Conservation (phyloP, 2,888 invertebrate genomes). For the Acronicta alni region DNA sequence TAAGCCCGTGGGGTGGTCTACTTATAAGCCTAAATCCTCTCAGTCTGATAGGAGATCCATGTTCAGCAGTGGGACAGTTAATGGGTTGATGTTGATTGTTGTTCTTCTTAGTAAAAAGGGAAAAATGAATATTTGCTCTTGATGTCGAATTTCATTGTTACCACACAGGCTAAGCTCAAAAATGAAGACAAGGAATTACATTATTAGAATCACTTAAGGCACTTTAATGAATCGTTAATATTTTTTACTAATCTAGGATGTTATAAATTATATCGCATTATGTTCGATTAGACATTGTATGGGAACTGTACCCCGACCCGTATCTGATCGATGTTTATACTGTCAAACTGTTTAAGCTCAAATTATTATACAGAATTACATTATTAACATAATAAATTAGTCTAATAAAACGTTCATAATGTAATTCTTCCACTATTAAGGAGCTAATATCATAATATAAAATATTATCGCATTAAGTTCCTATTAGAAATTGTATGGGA, state of each 20-base stretch:
- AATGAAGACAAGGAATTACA: too few species aligned
- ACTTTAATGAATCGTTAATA: constrained; percentile 37
- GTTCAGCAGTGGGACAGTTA: too few species aligned
- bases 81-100: too few species aligned
- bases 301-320: constrained; percentile 16
- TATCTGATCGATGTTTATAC: constrained; percentile 17
- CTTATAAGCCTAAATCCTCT: too few species aligned
- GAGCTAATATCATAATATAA: constrained; percentile 23
- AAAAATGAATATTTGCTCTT: too few species aligned
- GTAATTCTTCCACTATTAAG: constrained; percentile 18
- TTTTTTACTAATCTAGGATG: constrained; percentile 16
- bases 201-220: constrained; percentile 5
- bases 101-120: too few species aligned
- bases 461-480: constrained; percentile 15
- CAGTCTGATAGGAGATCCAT: too few species aligned
- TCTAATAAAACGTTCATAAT: constrained; percentile 41
- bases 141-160: too few species aligned
- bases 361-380: too few species aligned
- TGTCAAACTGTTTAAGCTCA: too few species aligned
- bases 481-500: constrained; percentile 38
- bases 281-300: constrained; percentile 39
- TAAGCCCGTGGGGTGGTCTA: too few species aligned
- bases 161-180: too few species aligned
- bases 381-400: constrained; percentile 1
- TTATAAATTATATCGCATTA: constrained; percentile 44